Base-by-base conservation (phyloP, 2,888 invertebrate genomes). In the Eupelmus urozonus region DNA sequence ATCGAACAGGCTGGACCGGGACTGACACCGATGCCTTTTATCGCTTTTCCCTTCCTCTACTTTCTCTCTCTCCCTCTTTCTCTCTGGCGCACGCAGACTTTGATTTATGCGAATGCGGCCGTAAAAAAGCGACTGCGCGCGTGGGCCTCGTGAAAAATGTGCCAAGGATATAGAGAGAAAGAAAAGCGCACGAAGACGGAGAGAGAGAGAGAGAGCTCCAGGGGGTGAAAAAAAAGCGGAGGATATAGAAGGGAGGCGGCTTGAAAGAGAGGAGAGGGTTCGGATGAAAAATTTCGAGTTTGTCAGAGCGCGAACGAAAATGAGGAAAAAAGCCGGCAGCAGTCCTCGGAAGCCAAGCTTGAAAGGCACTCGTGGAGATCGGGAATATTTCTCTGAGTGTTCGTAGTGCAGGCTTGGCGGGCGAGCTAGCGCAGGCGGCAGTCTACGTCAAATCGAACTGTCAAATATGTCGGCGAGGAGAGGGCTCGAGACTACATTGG, bases 41-140 rank as follows among this genome's bases (percentile, higher is more conserved):
- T 63, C 27, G 42, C 29, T 29, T 18, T 57, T 3, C 20, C 2
- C 9, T 55, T 67, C 53, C 3, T 67, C n/a, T 45, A 0, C 60
- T 18, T 53, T 7, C 45, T 20, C n/a, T 67, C 3, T 67, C n/a
- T 45, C 0, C 60, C 7, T 53, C 13, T 42, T 20, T 13, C n/a
- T n/a, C n/a, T n/a, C 0, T 18, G 29, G 9, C 34, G 16, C 18
- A 60, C n/a, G n/a, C 60, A 20, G 25, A 72, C 71, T 62, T 72
- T 72, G 71, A 72, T 72, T 72, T 62, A 72, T 72, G 60, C 71
- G 53, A 25, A 49, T 34, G 16, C 29, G 60, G 40, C 4, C 20
- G 34, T 67, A 55, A 67, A 67, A 67, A 67, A 55, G 40, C 42
- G 57, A 4, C 13, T 45, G 16, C 16, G 45, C 45, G 23, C n/a